A percentile compares a stretch with the other conserved stretches of the same genome.
Conservation (phyloP, 1,140 invertebrate genomes). For the Coptotermes formosanus region DNA sequence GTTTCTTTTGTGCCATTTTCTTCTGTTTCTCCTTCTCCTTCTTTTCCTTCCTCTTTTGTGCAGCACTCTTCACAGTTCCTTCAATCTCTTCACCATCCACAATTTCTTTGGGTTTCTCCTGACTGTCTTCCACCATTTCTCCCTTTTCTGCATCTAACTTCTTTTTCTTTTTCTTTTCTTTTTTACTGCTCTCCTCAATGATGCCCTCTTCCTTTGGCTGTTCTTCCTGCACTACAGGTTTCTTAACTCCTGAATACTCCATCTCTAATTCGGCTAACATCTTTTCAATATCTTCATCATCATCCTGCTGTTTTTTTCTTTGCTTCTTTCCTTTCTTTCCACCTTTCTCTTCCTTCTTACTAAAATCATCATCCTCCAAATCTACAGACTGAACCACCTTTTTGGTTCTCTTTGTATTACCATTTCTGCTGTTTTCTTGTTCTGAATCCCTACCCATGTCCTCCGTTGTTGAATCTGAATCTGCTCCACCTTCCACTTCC, state of each 20-base stretch:
- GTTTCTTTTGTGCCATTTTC: constrained; percentile 60
- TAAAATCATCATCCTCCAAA: constrained; percentile 35
- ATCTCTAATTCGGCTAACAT: constrained; percentile 76
- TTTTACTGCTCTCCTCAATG: constrained; percentile 38
- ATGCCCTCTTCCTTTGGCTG: constrained; percentile 33
- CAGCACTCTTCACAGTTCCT: constrained; percentile 73
- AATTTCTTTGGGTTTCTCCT: constrained; percentile 42
- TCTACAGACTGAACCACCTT: constrained; percentile 36
- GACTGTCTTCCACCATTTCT: constrained; percentile 45
- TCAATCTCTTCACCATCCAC: constrained; percentile 56
- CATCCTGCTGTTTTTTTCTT: constrained; percentile 37
- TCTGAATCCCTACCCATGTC: constrained; percentile 32
- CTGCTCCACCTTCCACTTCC: constrained; percentile 47
- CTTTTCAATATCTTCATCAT: constrained; percentile 53
- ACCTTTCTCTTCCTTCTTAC: constrained; percentile 31
- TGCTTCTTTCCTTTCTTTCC: constrained; percentile 41
- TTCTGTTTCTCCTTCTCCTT: constrained; percentile 81
- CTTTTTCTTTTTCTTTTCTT: constrained; percentile 42
- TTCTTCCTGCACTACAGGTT: constrained; percentile 41
- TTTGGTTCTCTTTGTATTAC: constrained; percentile 34
- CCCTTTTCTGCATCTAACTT: constrained; percentile 42
- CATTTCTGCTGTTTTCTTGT: constrained; percentile 31
- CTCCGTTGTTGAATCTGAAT: constrained; percentile 36
- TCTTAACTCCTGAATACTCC: constrained; percentile 67
- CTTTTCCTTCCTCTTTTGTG: constrained; percentile 84